Conservation (phyloP, 2,113 vertebrate genomes). For the Pterocles burchelli region DNA sequence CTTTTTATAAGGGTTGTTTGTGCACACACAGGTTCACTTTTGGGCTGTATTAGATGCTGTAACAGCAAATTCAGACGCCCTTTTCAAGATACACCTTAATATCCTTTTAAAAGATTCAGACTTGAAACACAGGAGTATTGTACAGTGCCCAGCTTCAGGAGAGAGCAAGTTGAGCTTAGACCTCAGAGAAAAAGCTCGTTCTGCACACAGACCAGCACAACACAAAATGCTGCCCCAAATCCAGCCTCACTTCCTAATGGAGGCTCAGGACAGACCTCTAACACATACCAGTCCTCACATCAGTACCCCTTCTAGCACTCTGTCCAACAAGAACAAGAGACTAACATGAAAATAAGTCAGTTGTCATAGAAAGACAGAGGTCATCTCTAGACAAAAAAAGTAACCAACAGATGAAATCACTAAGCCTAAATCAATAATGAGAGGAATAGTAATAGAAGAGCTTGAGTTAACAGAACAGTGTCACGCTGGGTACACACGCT, state of each 20-base stretch:
- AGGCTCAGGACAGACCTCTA: not conserved
- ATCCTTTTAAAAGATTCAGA: not conserved
- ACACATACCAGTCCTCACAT: not conserved
- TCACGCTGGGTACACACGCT: accelerated
- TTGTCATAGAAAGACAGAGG: not conserved
- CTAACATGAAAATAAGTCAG: not conserved
- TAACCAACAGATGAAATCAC: not conserved
- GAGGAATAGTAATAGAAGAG: not conserved
- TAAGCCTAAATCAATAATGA: not conserved
- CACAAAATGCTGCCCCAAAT: not conserved
- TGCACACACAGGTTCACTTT: not conserved
- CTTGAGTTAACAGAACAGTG: not conserved
- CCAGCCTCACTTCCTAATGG: not conserved
- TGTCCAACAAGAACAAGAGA: not conserved
- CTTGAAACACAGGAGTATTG: not conserved
- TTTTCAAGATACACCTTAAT: not conserved
- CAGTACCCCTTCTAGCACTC: not conserved
- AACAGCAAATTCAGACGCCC: not conserved
- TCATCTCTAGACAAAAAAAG: not conserved
- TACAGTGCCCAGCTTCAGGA: not conserved
- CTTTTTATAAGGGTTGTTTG: not conserved
- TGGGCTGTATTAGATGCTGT: not conserved
- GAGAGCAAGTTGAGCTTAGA: not conserved
- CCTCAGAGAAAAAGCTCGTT: not conserved
- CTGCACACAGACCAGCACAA: not conserved